phyloP scores from a whole-genome alignment of 2,888 invertebrate species.

The Oxycera nigricornis region DNA sequence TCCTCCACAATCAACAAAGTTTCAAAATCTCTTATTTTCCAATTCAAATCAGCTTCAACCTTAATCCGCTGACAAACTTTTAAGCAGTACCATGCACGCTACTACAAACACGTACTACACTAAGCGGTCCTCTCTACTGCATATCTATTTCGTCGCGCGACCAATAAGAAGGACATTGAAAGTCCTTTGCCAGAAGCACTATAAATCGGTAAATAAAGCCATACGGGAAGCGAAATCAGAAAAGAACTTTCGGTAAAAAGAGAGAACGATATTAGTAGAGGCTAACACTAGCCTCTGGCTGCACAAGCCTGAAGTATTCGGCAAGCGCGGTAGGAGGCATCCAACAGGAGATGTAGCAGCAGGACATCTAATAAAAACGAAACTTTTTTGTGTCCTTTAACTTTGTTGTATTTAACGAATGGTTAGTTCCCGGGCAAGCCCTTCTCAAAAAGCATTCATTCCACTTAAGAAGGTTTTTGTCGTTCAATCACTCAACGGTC shows the following conservation, averaged over 20 bases:
- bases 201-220: conserved; percentile 39
- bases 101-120: conserved; percentile 4
- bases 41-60: not conserved
- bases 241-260: conserved; percentile 16
- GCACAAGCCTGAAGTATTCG: not conserved
- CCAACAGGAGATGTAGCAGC: not conserved
- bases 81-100: conserved; percentile 24
- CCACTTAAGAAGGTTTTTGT: conserved; percentile 45
- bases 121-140: not conserved
- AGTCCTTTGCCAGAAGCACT: conserved; percentile 28
- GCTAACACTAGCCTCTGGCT: not conserved
- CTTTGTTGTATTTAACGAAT: conserved; percentile 36
- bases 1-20: too few species aligned
- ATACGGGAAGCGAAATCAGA: conserved; percentile 27
- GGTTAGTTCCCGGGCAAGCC: conserved; percentile 31
- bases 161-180: not conserved
- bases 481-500: conserved; percentile 40
- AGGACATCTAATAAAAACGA: conserved; percentile 22
- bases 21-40: too few species aligned
- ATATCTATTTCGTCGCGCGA: not conserved
- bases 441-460: conserved; percentile 39
- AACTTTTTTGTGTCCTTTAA: conserved; percentile 24
- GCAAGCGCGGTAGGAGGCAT: not conserved
- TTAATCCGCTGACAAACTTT: conserved; percentile 24
- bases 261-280: not conserved